Evolutionary conservation across 2,113 vertebrate species (phyloP).

Genomic region (Protomyctophum bolini): DNA sequence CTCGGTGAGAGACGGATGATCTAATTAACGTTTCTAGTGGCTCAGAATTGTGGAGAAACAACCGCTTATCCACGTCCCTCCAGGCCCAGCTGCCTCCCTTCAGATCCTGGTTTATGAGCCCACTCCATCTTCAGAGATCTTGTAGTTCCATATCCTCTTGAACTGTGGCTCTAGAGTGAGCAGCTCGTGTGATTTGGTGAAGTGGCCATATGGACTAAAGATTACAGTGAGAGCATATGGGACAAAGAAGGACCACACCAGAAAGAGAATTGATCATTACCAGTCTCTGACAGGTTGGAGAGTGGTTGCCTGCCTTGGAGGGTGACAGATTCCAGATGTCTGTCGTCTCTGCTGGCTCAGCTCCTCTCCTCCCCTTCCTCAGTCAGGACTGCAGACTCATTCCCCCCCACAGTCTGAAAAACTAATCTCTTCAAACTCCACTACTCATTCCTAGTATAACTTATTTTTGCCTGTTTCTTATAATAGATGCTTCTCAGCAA

Average conservation of each 20-base stretch:
- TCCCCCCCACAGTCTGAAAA: no score
- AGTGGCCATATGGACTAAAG: conserved; percentile 8
- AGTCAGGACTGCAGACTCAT: no score
- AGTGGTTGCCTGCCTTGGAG: neutral
- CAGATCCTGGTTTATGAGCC: conserved; percentile 51
- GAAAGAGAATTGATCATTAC: conserved; percentile 13
- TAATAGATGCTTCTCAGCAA: no score
- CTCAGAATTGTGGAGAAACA: conserved; percentile 26
- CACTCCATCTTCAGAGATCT: conserved; percentile 47
- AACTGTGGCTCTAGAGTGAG: neutral
- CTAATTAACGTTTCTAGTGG: conserved; percentile 57
- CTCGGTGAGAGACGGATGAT: conserved; percentile 21
- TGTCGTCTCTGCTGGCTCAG: no score
- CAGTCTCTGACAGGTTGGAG: neutral
- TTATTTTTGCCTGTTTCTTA: no score
- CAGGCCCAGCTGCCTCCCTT: conserved; percentile 37
- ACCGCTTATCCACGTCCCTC: conserved; percentile 42
- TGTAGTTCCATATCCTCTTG: neutral
- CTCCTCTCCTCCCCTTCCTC: no score
- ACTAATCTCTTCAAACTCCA: no score
- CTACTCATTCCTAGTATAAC: no score
- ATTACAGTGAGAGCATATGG: neutral
- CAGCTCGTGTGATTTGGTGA: conserved; percentile 1
- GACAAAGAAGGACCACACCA: conserved; percentile 13
- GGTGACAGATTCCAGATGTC: no score